Evolutionary conservation across 2,113 vertebrate species (phyloP), one percentile per base, ranked within the genome.

Genomic region (Tychaedon coryphoeus): DNA sequence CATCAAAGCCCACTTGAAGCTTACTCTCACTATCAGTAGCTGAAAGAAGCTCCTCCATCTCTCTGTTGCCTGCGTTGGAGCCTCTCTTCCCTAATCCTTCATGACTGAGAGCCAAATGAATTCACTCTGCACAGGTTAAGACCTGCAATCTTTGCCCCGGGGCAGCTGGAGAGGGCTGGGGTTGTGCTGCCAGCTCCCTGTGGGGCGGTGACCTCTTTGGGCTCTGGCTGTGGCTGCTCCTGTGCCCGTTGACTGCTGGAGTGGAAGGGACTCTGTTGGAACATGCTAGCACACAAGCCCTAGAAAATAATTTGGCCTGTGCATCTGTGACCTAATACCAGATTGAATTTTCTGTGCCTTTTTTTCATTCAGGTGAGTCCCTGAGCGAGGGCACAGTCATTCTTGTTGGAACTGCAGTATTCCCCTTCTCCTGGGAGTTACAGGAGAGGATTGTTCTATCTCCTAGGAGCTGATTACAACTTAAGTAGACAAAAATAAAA

Each of bases 1-100:
- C 72, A 33, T 86, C 60, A 51, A 26, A 74, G 40, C 72, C 38
- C 50, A 19, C 45, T 54, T 4, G 53, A 54, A 91, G 64, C 45
- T 76, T 69, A 18, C 80, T 89, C 47, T 77, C 8, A 0, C 72
- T 89, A 9, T 86, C 72, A 10, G 31, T 57, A 61, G 25, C 69
- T 70, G 72, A 42, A 61, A 73, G 72, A 90, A 91, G 36, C 86
- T 92, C 71, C 57, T 78, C 29, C 53, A 72, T 47, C 61, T 25
- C 56, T 77, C 48, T 2, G 1, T 43, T 86, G 66, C 25, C 9
- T 28, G 5, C 33, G 12, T 58, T 88, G 56, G 83, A 86, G 36
- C 65, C 20, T 74, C 34, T 90, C 80, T 71, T 81, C 48, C 34
- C 29, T 81, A 62, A 77, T 77, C 60, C 50, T 77, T 58, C 26